phyloP scores from a whole-genome alignment of 2,888 invertebrate genomes.

The Tetheella fluctuosa region DNA sequence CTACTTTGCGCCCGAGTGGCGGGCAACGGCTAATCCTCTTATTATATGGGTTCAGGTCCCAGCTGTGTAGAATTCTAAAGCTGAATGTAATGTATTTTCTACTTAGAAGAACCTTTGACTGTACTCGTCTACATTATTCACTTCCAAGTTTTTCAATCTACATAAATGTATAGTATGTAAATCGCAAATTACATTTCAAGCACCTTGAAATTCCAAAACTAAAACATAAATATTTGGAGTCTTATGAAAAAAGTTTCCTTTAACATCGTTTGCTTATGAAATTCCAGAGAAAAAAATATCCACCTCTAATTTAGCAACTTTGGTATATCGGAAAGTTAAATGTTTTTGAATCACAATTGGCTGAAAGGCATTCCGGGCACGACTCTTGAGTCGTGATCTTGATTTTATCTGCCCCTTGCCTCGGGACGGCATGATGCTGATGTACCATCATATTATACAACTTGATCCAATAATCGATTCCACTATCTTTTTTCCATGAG shows the following conservation, averaged over 20 bases:
- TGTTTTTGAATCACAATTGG: slow-evolving; percentile 5
- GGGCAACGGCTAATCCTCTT: background rate
- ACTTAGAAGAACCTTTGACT: background rate
- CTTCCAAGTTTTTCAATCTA: slow-evolving; percentile 10
- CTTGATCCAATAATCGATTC: background rate
- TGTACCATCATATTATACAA: background rate
- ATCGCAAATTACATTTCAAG: background rate
- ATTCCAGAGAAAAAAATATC: background rate
- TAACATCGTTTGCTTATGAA: background rate
- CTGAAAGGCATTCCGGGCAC: background rate
- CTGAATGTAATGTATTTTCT: background rate
- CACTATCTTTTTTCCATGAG: background rate
- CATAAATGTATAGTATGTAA: slow-evolving; percentile 10
- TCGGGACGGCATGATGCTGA: slow-evolving; percentile 16
- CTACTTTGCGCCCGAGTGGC: background rate
- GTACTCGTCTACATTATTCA: background rate
- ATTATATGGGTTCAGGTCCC: background rate
- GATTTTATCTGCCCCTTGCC: slow-evolving; percentile 14
- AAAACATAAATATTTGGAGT: slow-evolving; percentile 1
- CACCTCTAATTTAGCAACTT: slow-evolving; percentile 5
- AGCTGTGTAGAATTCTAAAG: background rate
- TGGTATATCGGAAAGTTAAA: background rate
- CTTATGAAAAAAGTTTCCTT: slow-evolving; percentile 11
- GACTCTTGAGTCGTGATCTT: slow-evolving; percentile 18
- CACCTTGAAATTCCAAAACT: background rate